Evolutionary conservation across 2,113 vertebrate genomes (phyloP), one percentile per base, ranked within the genome.

Genomic region (Corythoichthys intestinalis): DNA sequence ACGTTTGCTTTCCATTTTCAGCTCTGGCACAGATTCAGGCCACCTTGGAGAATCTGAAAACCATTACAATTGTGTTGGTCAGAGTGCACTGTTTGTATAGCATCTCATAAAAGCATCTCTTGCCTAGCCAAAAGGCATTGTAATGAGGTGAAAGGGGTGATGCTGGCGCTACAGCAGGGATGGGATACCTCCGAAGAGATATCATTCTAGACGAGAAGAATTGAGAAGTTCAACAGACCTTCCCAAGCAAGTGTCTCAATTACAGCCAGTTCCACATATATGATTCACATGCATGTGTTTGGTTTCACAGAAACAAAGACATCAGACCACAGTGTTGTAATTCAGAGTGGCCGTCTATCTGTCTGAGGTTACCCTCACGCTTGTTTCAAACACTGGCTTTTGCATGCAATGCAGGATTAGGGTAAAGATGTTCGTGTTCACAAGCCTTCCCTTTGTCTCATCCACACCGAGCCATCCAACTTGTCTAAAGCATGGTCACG

Each of bases 11-110:
- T 91, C 79, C 86, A 81, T 88, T 88, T 89, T 87, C 82, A 74
- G 73, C 63, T 85, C 79, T 89, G 86, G 85, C 86, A 75, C 70
- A 67, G 70, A 69, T 69, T 84, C 74, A 78, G 86, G 82, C 88
- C 88, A 89, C 84, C 87, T 88, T 84, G 76, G 82, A 85, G 80
- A 87, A 79, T 88, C 84, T 90, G 88, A 91, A 90, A 89, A 85
- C 76, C 79, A 90, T 92, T 88, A 86, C 70, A 54, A 79, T 73
- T 64, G 73, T 65, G 70, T 79, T 82, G 87, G 83, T 91, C 83
- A 85, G 88, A 89, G 83, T 84, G 86, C 85, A 39, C 7, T n/a
- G 37, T 76, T 62, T 82, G 75, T 84, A 81, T 80, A 79, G 79
- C 79, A 82, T 90, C 84, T 85, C 79, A 75, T 60, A 64, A 66